Evolutionary conservation across 1,140 invertebrate genomes (phyloP), one percentile per base, ranked within the genome.

Genomic region (Pseudobourletiella spinata): DNA sequence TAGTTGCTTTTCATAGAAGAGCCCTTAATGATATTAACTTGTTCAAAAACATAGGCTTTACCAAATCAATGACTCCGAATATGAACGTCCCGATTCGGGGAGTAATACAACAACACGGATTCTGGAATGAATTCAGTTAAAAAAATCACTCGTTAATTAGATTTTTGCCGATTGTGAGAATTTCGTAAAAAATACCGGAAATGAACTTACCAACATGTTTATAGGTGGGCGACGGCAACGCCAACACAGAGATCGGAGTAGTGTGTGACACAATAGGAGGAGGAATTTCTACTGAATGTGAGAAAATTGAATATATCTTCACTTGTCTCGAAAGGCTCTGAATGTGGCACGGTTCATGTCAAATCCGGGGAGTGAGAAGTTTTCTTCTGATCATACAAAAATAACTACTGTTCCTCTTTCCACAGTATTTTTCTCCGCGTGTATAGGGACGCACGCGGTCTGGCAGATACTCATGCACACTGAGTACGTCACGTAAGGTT

Each of bases 101-200:
- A 2, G 61, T 39, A 18, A 63, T 57, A 32, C 61, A 63, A 29
- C 61, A 63, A 44, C 61, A 63, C 3, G 61, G 61, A 39, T 63
- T 63, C 46, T 51, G 32, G 32, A 39, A 39, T 22, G 22, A 39
- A 39, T 8, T 11, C 8, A 39, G 32, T 39, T 11, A 39, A 39
- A 8, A 39, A n/a, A n/a, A n/a, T n/a, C n/a, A n/a, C n/a, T n/a
- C n/a, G n/a, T n/a, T n/a, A n/a, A n/a, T n/a, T n/a, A n/a, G n/a
- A n/a, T n/a, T n/a, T n/a, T n/a, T n/a, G n/a, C n/a, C n/a, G n/a
- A n/a, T n/a, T n/a, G n/a, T n/a, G n/a, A n/a, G n/a, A n/a, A n/a
- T n/a, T n/a, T n/a, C n/a, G n/a, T n/a, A n/a, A n/a, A n/a, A n/a
- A n/a, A n/a, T n/a, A n/a, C n/a, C n/a, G n/a, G n/a, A n/a, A n/a